Conservation (phyloP, 2,888 invertebrate genomes). For the Hyppa rectilinea region DNA sequence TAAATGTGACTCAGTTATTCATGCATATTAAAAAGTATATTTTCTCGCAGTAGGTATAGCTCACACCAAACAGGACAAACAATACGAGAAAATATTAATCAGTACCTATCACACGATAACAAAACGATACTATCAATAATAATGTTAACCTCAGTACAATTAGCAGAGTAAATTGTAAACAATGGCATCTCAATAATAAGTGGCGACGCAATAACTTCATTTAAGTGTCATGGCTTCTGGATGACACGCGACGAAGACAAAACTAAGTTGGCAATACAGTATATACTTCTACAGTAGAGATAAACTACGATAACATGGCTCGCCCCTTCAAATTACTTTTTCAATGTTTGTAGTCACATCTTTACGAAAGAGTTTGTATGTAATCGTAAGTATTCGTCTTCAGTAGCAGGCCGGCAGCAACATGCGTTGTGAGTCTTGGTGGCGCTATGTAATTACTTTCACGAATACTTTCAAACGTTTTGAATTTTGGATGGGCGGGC, state of each 20-base stretch:
- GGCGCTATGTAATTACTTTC: no score
- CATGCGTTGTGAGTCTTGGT: no score
- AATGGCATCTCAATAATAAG: conserved; percentile 41
- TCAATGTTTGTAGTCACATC: no score
- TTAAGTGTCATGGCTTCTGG: conserved; percentile 58
- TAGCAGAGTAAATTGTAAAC: conserved; percentile 32
- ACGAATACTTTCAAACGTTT: no score
- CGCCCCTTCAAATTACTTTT: no score
- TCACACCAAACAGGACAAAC: not conserved
- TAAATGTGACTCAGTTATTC: no score
- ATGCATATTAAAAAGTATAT: not conserved
- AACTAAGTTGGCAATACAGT: not conserved
- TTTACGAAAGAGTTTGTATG: no score
- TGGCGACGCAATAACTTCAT: conserved; percentile 30
- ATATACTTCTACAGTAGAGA: no score
- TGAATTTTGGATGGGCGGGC: no score
- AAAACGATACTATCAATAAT: conserved; percentile 9
- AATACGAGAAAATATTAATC: not conserved
- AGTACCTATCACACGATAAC: not conserved
- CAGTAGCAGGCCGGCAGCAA: no score
- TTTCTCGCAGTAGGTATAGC: not conserved
- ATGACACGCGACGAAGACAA: conserved; percentile 47
- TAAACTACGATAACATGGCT: no score
- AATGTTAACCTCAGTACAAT: conserved; percentile 27
- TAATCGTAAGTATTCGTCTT: no score